Base-by-base conservation (phyloP, 2,797 vertebrate genomes). In the Eleutherodactylus coqui region DNA sequence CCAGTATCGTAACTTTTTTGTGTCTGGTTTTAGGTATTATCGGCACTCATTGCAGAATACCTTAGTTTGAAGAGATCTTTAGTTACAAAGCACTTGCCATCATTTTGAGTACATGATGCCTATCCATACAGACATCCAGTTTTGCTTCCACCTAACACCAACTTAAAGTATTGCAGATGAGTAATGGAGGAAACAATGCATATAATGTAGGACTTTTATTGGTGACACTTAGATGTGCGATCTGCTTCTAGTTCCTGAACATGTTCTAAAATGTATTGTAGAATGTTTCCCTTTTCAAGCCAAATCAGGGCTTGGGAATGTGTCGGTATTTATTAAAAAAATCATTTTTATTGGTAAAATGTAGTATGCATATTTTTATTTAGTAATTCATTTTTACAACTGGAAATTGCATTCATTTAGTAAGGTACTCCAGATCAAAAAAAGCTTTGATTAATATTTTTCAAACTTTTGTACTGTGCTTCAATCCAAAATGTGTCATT, bases 241-340 rank as follows among this genome's bases (percentile, higher is more conserved):
- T 43, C 75, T 51, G 16, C 70, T 67, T 38, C 32, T 79, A n/a
- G 21, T 67, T 53, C 60, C 24, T 47, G 49, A 83, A 60, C 62
- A 2, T 78, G 16, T 49, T 62, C 34, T 79, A 60, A 51, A 9
- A 36, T 32, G 72, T 75, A 62, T 86, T 36, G 16, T 81, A 76
- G 21, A 77, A 38, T 45, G 72, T 70, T 60, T 24, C 51, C 80
- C 80, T 47, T 14, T 17, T 69, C 27, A 24, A 24, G 67, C 76
- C 69, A 32, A 51, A 62, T 64, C 64, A 93, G 94, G 93, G 93
- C 94, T 92, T 94, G 91, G 64, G 94, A 93, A 11, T 5, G 91
- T 95, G 90, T 92, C 93, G 94, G 94, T 95, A 95, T 95, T 95
- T 95, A 95, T 95, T 95, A 92, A 93, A 93, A 86, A 81, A 92